Evolutionary conservation across 1,140 invertebrate species (phyloP), one percentile per base, ranked within the genome.

Genomic region (Lepidostoma basale): DNA sequence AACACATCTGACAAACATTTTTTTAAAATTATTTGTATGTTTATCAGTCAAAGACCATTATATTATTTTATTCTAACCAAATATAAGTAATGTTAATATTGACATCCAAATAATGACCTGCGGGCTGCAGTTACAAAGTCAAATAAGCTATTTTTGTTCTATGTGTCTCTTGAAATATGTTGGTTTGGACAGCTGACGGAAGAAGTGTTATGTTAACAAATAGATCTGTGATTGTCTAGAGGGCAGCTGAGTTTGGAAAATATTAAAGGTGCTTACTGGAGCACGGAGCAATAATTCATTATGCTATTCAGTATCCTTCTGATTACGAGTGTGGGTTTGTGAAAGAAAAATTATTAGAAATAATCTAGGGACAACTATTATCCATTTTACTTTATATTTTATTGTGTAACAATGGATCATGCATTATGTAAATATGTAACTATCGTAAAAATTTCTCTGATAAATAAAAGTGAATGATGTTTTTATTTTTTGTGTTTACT

Each of bases 391-490:
- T 72, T 73, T 68, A 69, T 73, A 39, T 66, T 73, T 68, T 71
- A 40, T 68, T 62, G 64, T 54, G 62, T 71, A 64, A 69, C 22
- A 62, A 72, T 72, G 70, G 66, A 68, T 68, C 54, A 69, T 69
- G 67, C 56, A 73, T 73, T 73, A 67, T 73, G 70, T 73, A 73
- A 73, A 73, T 73, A 73, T 73, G 67, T 73, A 73, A 69, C 70
- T 73, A 73, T 58, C 62, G 33, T 69, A 66, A 73, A n/a, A 45
- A 64, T 69, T 73, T 66, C 64, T 73, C 70, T 73, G 70, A 73
- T 73, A 69, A 73, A 73, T 73, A 73, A 73, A 73, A 69, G n/a
- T n/a, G 69, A 73, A 40, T 72, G 70, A 73, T 73, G 70, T 73
- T 73, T 73, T 69, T 73, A 69, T 44, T 33, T 63, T 12, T 33